Conservation (phyloP, 2,113 vertebrate species). For the Hiodon alosoides region DNA sequence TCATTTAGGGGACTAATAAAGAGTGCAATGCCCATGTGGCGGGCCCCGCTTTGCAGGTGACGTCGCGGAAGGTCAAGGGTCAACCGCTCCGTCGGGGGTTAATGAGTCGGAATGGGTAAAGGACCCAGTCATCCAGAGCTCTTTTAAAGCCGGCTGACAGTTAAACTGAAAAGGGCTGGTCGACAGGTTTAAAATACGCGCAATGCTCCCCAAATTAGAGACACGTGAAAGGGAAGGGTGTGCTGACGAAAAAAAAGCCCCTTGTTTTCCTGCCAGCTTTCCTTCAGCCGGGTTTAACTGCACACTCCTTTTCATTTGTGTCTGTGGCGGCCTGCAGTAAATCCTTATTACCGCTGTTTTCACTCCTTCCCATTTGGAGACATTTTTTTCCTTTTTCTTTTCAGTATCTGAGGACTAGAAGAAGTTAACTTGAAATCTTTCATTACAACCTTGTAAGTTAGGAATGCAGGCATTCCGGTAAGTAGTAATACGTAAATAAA, state of each 20-base stretch:
- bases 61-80: constrained; percentile 24
- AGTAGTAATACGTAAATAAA: too few relatives aligned
- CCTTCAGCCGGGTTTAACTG: constrained; percentile 16
- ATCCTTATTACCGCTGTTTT: not conserved
- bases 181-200: constrained; percentile 18
- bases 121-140: not conserved
- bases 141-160: not conserved
- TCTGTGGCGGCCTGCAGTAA: constrained; percentile 4
- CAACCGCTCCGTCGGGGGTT: constrained; percentile 22
- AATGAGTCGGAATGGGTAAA: constrained; percentile 1
- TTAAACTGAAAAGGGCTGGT: constrained; percentile 16
- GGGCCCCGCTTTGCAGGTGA: constrained; percentile 23
- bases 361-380: not conserved
- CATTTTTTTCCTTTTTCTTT: not conserved
- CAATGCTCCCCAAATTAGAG: constrained; percentile 17
- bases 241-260: not conserved
- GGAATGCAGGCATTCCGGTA: not conserved
- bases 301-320: not conserved
- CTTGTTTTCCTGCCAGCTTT: constrained; percentile 19
- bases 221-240: constrained; percentile 16
- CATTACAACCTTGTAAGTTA: not conserved
- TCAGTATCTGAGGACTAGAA: not conserved
- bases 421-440: not conserved
- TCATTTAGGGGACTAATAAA: constrained; percentile 35
- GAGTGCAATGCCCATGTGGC: constrained; percentile 28